These are phyloP conservation scores for Phoxinus phoxinus DNA, from an alignment of 2,113 vertebrate genomes.

Conservation along the genomic window DNA sequence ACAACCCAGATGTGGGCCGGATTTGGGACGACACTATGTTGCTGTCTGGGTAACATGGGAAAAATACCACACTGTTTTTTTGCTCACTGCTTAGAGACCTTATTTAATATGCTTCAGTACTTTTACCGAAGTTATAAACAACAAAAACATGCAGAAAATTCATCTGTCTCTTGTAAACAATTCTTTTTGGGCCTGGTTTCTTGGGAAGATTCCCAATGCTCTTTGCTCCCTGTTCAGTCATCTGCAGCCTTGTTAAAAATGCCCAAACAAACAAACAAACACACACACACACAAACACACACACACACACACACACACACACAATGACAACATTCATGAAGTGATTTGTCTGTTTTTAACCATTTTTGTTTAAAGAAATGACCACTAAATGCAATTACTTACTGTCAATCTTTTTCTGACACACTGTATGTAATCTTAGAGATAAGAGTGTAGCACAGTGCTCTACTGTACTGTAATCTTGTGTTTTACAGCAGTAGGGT, in stretches of 20 bases:
- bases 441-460: conserved; percentile 31
- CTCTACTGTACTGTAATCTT: background rate
- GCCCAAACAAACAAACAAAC: background rate
- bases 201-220: background rate
- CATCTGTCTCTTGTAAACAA: background rate
- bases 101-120: background rate
- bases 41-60: background rate
- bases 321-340: background rate
- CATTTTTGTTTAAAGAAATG: background rate
- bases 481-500: conserved; percentile 15
- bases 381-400: no score
- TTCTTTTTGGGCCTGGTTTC: background rate
- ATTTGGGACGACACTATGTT: no score
- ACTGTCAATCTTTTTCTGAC: background rate
- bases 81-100: background rate
- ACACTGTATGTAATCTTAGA: conserved; percentile 6
- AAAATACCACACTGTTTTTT: background rate
- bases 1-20: no score
- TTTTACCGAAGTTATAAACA: background rate
- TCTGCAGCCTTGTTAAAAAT: background rate
- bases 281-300: no score
- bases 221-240: background rate
- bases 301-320: background rate
- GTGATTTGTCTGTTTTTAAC: background rate
- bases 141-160: background rate